Evolutionary conservation across 2,888 invertebrate genomes (phyloP), one percentile per base, ranked within the genome.

Genomic region (Psylliodes chrysocephalus): DNA sequence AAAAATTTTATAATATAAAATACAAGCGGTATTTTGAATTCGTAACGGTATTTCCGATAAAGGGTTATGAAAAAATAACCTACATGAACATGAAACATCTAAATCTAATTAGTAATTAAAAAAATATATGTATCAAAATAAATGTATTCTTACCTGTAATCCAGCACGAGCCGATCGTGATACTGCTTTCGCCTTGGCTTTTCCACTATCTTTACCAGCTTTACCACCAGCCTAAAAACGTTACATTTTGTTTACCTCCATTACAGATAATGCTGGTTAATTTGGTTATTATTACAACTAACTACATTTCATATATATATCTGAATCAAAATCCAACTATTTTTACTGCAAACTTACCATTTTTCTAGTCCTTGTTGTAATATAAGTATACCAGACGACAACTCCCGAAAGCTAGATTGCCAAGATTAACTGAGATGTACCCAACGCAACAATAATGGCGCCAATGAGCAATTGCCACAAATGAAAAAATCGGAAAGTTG

Each of bases 141-240:
- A 8, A 12, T 14, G 3, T 30, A 14, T n/a, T 56, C 71, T 69
- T 86, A 97, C 97, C 92, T 99, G 99, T 81, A 99, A 89, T 77
- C 99, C 99, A 79, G 99, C 99, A 81, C 99, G 90, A 67, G 98
- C 98, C 71, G 98, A 98, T 81, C 99, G 91, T 69, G 99, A 99
- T 75, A 99, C 98, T 77, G 98, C 97, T 89, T 99, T 99, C 73
- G 96, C 95, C 88, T 98, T 98, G 60, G 97, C 95, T 89, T 98
- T 98, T 81, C 99, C 99, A 71, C 98, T 97, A 89, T 99, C 99
- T 88, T 99, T 99, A 81, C 99, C 99, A 85, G 99, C 98, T 93
- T 99, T 99, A 83, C 99, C 99, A 84, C 98, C 99, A 90, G 98
- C 98, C 99, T 94, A 87, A 82, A n/a, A 88, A 87, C 84, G 82